Conservation (phyloP, 2,797 vertebrate species). For the Sciurus carolinensis region DNA sequence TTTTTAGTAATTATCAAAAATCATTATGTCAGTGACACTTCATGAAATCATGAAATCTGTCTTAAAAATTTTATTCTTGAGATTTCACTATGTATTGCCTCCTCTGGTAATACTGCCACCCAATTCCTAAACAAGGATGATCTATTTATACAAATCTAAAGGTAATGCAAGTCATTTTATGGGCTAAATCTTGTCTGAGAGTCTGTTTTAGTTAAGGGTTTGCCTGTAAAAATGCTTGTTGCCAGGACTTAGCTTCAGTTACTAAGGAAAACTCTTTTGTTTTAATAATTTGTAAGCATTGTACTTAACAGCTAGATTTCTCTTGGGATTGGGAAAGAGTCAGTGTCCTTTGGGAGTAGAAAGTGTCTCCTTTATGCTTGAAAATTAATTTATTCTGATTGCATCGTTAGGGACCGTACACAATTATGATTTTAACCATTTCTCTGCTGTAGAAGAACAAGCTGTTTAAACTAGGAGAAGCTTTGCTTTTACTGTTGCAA, state of each 20-base stretch:
- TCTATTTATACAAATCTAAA: background rate
- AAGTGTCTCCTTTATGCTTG: background rate
- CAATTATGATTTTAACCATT: background rate
- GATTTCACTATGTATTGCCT: background rate
- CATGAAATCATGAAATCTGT: background rate
- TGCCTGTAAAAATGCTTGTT: background rate
- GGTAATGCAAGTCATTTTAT: background rate
- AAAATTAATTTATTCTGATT: slow-evolving; percentile 31
- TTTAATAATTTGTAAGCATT: slow-evolving; percentile 53
- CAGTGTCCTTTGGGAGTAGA: slow-evolving; percentile 17
- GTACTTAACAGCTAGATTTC: slow-evolving; percentile 61
- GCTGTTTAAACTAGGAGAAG: background rate
- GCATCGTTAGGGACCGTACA: background rate
- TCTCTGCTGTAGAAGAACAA: background rate
- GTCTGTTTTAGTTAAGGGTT: background rate
- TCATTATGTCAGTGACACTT: background rate
- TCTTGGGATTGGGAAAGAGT: background rate
- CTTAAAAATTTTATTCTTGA: background rate
- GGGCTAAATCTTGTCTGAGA: background rate
- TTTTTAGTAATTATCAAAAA: background rate
- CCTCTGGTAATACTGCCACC: background rate
- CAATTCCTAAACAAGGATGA: background rate
- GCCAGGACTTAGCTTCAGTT: background rate
- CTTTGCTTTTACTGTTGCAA: background rate
- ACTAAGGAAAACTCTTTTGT: slow-evolving; percentile 20